Conservation (phyloP, 2,888 invertebrate species). For the Phymatocera aterrima region DNA sequence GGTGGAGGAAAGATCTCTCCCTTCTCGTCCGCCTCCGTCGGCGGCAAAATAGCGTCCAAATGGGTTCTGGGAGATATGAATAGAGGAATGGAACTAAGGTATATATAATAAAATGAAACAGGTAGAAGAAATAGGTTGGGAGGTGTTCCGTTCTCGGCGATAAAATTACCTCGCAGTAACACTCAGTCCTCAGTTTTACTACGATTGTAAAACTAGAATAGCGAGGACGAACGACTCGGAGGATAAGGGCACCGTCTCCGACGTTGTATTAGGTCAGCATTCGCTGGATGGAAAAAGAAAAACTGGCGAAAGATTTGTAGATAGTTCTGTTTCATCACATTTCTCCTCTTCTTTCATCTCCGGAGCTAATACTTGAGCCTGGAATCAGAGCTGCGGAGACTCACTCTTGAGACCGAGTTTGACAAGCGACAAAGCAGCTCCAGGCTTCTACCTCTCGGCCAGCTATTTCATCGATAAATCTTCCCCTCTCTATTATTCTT, state of each 20-base stretch:
- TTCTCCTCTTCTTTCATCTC: no score
- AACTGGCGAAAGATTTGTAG: neutral
- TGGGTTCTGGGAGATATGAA: neutral
- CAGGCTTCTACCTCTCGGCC: neutral
- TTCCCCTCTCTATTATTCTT: slow-evolving; percentile 28
- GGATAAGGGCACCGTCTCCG: neutral
- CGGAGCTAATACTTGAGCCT: slow-evolving; percentile 3
- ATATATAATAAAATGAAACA: slow-evolving; percentile 16
- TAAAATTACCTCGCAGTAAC: neutral
- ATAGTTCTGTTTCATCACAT: neutral
- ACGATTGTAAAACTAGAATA: slow-evolving; percentile 22
- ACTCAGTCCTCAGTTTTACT: neutral
- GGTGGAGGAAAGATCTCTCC: neutral
- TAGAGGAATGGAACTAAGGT: no score
- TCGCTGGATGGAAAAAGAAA: neutral
- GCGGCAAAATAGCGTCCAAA: neutral
- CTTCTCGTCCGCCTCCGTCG: neutral
- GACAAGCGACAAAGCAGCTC: slow-evolving; percentile 22
- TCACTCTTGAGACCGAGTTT: slow-evolving; percentile 7
- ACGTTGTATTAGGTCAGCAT: neutral
- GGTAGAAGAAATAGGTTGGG: neutral
- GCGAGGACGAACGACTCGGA: neutral
- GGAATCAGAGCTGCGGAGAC: neutral
- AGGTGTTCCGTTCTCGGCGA: neutral
- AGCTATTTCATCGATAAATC: neutral